Evolutionary conservation across 2,888 invertebrate species (phyloP).

Genomic region (Nemotelus pantherinus): DNA sequence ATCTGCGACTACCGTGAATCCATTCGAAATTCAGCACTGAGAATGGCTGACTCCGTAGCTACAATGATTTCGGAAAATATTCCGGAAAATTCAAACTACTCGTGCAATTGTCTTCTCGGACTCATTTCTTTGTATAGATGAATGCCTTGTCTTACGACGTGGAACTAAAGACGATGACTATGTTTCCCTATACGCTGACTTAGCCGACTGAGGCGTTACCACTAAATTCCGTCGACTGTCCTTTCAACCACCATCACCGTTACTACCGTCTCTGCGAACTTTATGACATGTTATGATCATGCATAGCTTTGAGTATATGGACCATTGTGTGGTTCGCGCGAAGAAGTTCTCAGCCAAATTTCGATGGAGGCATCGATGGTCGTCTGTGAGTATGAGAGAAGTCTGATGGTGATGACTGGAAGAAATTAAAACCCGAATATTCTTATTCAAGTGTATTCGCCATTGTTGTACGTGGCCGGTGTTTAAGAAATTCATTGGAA

Average conservation of each 20-base stretch:
- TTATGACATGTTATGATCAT: conserved; percentile 4
- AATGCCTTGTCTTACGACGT: neutral
- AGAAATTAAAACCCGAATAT: conserved; percentile 39
- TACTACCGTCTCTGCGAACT: conserved; percentile 5
- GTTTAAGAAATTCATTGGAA: conserved; percentile 3
- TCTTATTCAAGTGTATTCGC: conserved; percentile 1
- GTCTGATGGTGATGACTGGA: conserved; percentile 29
- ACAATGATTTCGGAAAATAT: conserved; percentile 12
- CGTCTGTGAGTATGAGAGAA: neutral
- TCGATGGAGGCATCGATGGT: neutral
- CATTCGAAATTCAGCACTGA: neutral
- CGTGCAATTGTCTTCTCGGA: neutral
- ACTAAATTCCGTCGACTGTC: conserved; percentile 38
- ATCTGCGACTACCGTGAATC: neutral
- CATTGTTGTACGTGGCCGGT: neutral
- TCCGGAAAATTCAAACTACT: conserved; percentile 3
- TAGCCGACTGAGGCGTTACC: conserved; percentile 6
- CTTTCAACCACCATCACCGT: conserved; percentile 6
- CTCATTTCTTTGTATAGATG: neutral
- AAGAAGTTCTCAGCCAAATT: too few relatives aligned
- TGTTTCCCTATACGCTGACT: neutral
- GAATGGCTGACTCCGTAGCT: conserved; percentile 1
- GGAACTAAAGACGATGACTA: neutral
- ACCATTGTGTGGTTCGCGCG: neutral
- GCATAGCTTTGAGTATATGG: conserved; percentile 36